Evolutionary conservation across 2,888 invertebrate species (phyloP), one percentile per base, ranked within the genome.

Genomic region (Erpobdella octoculata): DNA sequence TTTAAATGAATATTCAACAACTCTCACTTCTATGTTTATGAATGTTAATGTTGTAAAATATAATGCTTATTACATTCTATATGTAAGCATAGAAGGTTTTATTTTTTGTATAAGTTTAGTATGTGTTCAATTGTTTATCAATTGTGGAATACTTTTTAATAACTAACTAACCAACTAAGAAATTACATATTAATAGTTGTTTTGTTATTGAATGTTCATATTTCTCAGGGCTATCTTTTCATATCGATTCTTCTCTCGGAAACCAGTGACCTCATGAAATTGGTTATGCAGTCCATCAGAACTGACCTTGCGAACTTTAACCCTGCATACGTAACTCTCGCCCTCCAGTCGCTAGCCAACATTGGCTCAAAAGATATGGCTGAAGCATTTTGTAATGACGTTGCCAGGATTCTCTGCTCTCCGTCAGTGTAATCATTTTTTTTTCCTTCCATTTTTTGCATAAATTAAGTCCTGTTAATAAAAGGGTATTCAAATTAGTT

Each of bases 301-400:
- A 97, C 96, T 87, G 98, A 99, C 86, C 87, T 99, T 81, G 89
- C 90, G 79, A 93, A 74, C 88, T 84, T 87, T 78, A 99, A 98
- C 86, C 97, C 98, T 53, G 92, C 97, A 80, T 96, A 97, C 83
- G 95, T 98, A 71, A 97, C 96, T 85, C 87, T 99, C 81, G 97
- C 98, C 66, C 87, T 99, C 77, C 97, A 99, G 85, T 99, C 98
- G 85, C 97, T 99, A 81, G 97, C 98, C 70, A 99, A 99, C 84
- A 97, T 99, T 84, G 98, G 98, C 72, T 95, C 94, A 83, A 90
- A 92, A 80, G 98, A 99, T 83, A 99, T 99, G 98, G 97, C 96
- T n/a, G 97, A 98, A 84, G 95, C 95, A 64, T 96, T 98, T 85
- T 28, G 28, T 53, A 21, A 53, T 53, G 53, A 53, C 15, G 53